Evolutionary conservation across 2,113 vertebrate species (phyloP).

Genomic region (Neolamprologus longior): DNA sequence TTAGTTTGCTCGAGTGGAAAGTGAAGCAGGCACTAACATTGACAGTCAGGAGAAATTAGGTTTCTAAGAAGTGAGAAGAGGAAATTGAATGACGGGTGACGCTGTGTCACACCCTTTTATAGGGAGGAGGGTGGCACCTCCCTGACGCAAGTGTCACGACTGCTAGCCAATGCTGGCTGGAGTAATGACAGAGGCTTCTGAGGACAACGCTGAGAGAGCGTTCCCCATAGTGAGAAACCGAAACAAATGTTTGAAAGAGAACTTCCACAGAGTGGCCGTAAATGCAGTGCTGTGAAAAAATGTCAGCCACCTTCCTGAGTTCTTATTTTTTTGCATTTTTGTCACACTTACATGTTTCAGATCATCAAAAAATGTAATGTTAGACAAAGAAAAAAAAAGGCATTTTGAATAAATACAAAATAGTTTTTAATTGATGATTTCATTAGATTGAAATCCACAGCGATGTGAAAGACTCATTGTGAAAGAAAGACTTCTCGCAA

Average conservation of each 20-base stretch:
- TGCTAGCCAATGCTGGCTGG: background rate
- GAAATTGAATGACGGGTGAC: background rate
- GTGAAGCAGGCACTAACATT: accelerated
- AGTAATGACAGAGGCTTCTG: background rate
- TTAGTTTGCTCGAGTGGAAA: background rate
- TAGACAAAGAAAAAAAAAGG: background rate
- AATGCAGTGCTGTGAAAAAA: background rate
- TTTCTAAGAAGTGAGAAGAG: background rate
- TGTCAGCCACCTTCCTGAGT: background rate
- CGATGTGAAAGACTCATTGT: background rate
- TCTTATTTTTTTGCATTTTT: background rate
- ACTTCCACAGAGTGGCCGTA: background rate
- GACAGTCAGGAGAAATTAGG: background rate
- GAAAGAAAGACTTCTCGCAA: background rate
- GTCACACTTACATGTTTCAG: background rate
- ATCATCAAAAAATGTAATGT: background rate
- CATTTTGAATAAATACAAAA: background rate
- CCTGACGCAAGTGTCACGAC: accelerated
- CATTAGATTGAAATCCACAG: background rate
- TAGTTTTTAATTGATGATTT: background rate
- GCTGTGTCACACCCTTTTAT: background rate
- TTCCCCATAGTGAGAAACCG: background rate
- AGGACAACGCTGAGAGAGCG: accelerated
- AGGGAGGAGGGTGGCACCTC: background rate
- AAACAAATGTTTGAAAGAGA: background rate